These are phyloP conservation scores for Horisme vitalbata DNA, from an alignment of 2,888 invertebrate genomes.

Conservation along the genomic window DNA sequence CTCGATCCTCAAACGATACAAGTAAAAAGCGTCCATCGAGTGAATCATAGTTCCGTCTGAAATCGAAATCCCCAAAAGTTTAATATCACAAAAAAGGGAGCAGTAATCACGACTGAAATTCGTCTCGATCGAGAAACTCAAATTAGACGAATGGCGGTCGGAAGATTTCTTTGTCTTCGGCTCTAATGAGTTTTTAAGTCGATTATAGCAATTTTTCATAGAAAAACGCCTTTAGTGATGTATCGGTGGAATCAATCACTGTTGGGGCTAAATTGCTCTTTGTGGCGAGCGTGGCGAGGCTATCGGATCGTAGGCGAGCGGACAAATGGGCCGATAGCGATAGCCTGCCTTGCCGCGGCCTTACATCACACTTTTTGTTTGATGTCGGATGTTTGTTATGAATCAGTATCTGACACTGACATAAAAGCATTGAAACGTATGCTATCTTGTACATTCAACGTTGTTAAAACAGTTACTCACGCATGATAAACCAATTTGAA, in stretches of 20 bases:
- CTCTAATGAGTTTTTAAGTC: conserved; percentile 83
- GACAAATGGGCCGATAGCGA: conserved; percentile 55
- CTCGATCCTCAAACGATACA: conserved; percentile 14
- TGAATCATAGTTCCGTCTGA: conserved; percentile 24
- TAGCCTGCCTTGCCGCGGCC: conserved; percentile 11
- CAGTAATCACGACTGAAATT: conserved; percentile 73
- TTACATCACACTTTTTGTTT: conserved; percentile 20
- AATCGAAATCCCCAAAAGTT: conserved; percentile 30
- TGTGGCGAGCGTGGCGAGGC: conserved; percentile 47
- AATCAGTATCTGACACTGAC: conserved; percentile 14
- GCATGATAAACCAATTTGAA: neutral
- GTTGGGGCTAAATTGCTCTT: conserved; percentile 73
- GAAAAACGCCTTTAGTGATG: conserved; percentile 82
- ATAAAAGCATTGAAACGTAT: conserved; percentile 12
- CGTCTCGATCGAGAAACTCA: conserved; percentile 78
- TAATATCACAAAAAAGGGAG: conserved; percentile 58
- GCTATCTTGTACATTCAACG: conserved; percentile 6
- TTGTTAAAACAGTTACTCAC: conserved; percentile 6
- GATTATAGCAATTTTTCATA: conserved; percentile 83
- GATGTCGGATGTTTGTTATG: conserved; percentile 18
- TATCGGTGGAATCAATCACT: conserved; percentile 81
- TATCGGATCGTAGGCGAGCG: conserved; percentile 60
- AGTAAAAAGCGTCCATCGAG: conserved; percentile 18
- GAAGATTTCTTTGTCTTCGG: conserved; percentile 79
- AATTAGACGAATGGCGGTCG: conserved; percentile 79